Percentiles rank a stretch among this genome's conserved stretches.
These are phyloP conservation scores for Synanthedon formicaeformis DNA, from an alignment of 2,888 invertebrate species.

Conservation along the genomic window DNA sequence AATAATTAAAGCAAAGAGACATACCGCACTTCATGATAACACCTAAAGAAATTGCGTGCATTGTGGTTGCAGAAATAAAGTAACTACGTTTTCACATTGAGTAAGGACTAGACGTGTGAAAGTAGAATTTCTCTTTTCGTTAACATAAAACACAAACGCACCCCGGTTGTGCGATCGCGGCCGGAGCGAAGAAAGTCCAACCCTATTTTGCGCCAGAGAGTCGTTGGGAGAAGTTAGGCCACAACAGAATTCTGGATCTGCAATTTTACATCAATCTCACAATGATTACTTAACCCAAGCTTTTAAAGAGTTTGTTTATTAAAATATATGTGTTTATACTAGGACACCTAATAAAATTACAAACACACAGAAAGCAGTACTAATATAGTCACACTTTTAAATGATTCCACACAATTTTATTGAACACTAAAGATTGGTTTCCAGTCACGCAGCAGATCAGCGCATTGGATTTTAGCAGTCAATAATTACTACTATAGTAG, in stretches of 20 bases:
- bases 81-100: constrained; percentile 27
- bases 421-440: too few species aligned
- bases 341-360: neutral
- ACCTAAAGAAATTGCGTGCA: constrained; percentile 26
- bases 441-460: too few species aligned
- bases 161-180: constrained; percentile 73
- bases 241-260: constrained; percentile 93
- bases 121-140: constrained; percentile 60
- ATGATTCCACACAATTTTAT: too few species aligned
- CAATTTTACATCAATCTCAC: constrained; percentile 63
- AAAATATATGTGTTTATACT: neutral
- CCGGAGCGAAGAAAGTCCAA: constrained; percentile 62
- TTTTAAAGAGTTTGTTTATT: neutral
- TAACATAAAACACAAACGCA: constrained; percentile 70
- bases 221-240: constrained; percentile 83
- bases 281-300: constrained; percentile 11
- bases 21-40: neutral
- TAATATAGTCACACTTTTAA: neutral
- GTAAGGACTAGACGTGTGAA: neutral
- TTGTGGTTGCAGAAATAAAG: constrained; percentile 29
- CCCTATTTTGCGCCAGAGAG: constrained; percentile 75
- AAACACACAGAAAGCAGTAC: too few species aligned
- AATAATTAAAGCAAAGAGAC: constrained; percentile 6
- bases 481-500: too few species aligned
- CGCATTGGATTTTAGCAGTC: too few species aligned